Base-by-base conservation (phyloP, 2,888 invertebrate genomes). In the Pristionchus mayeri region DNA sequence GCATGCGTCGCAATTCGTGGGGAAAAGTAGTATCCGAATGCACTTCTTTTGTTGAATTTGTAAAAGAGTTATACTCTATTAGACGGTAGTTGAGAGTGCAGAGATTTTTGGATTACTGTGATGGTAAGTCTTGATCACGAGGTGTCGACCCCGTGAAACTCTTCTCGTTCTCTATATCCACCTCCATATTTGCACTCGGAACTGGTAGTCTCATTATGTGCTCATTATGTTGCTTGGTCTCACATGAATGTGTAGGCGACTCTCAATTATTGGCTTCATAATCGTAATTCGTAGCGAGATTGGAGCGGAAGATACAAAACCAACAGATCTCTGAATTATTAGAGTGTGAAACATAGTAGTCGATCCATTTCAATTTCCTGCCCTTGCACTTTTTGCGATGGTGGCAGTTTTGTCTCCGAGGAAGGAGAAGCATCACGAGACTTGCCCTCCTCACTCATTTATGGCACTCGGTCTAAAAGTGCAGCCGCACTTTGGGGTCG, bases 401-500 rank as follows among this genome's bases (percentile, higher is more conserved):
- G n/a, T 27, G 37, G n/a, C 37, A 37, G 37, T 60, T 21, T 16
- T 40, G 37, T 71, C 40, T 40, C n/a, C 7, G 67, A 37, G 11
- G 63, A 7, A 13, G 27, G 67, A 37, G 34, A 3, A 37, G 37
- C 67, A 21, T 71, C 71, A 71, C 71, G 71, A 44, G 71, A 40
- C 71, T 34, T 63, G 34, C 60, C 21, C 52, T 24, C 57, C 57
- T 63, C 63, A 63, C 63, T 71, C 71, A 71, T 71, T 71, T 71
- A 71, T 71, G 71, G 71, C 24, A 37, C 16, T n/a, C 24, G 40
- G 71, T 71, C 71, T 71, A 71, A 71, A 71, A 71, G 71, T 71
- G 44, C 71, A 71, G 44, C 18, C 37, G 71, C 40, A 71, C 71
- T 71, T 24, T 71, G 9, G n/a, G 40, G 40, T n/a, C 44, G 18